Conservation (phyloP, 2,797 vertebrate species). For the Sternotherus odoratus region DNA sequence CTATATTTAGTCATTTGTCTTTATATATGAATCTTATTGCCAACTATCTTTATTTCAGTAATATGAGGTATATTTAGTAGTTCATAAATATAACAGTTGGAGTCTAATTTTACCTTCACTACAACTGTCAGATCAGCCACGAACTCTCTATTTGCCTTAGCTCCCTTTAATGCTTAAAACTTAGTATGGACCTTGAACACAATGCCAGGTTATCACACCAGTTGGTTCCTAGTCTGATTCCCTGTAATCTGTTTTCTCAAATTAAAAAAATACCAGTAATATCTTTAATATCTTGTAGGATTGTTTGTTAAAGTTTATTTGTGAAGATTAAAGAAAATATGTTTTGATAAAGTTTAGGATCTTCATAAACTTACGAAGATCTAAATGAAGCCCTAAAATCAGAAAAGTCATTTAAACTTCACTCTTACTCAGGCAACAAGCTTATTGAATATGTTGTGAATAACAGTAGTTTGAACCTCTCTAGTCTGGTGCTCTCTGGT, state of each 20-base stretch:
- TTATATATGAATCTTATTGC: not conserved
- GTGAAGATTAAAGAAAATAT: not conserved
- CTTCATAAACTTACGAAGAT: not conserved
- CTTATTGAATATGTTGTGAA: not conserved
- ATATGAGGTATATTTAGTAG: not conserved
- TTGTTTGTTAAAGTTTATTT: not conserved
- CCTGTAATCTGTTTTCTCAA: not conserved
- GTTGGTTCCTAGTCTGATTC: not conserved
- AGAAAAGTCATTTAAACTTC: not conserved
- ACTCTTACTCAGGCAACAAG: not conserved
- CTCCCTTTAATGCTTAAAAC: not conserved
- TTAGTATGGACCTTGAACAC: rapidly evolving
- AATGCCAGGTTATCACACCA: not conserved
- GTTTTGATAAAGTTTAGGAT: not conserved
- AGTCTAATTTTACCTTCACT: not conserved
- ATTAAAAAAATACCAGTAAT: not conserved
- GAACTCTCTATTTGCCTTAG: not conserved
- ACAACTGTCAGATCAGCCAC: not conserved
- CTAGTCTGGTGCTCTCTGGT: too few relatives aligned
- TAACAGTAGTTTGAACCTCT: not conserved
- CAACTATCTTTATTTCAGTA: not conserved
- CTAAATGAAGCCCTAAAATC: not conserved
- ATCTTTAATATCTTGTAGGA: not conserved
- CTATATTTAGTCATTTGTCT: not conserved
- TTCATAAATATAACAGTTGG: rapidly evolving